Evolutionary conservation across 2,888 invertebrate species (phyloP).

Genomic region (Carpatolechia fugitivella): DNA sequence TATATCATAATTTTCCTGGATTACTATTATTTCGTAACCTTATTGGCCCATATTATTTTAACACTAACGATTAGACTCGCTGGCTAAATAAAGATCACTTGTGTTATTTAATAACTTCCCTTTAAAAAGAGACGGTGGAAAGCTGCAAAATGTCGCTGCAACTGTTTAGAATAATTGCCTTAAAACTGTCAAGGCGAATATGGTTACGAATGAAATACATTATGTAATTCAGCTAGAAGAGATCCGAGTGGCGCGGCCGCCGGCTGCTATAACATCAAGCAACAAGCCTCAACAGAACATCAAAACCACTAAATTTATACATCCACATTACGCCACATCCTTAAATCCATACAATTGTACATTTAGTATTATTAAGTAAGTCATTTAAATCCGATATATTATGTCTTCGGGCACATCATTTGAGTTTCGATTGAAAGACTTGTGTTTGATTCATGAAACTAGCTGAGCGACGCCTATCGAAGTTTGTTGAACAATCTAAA

Average conservation of each 20-base stretch:
- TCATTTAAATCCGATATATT: conserved; percentile 17
- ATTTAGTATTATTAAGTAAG: conserved; percentile 10
- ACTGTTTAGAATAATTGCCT: conserved; percentile 8
- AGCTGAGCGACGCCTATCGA: too few species aligned
- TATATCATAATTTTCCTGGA: conserved; percentile 15
- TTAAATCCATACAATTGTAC: conserved; percentile 6
- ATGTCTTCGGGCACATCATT: conserved; percentile 10
- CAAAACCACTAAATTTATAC: background rate
- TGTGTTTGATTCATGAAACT: too few species aligned
- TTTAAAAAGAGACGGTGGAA: background rate
- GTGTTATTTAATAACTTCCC: background rate
- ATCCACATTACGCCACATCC: background rate
- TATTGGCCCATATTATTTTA: conserved; percentile 10
- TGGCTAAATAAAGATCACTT: background rate
- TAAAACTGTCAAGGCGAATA: conserved; percentile 16
- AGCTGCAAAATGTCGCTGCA: conserved; percentile 18
- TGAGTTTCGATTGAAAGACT: background rate
- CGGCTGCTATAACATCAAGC: background rate
- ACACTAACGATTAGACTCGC: background rate
- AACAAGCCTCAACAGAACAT: background rate
- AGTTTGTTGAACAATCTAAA: background rate
- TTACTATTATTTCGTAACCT: conserved; percentile 18
- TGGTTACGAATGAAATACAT: conserved; percentile 19
- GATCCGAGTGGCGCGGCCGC: conserved; percentile 10
- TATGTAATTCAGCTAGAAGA: conserved; percentile 16